phyloP scores from a whole-genome alignment of 1,140 invertebrate species.

The Cydia pomonella region DNA sequence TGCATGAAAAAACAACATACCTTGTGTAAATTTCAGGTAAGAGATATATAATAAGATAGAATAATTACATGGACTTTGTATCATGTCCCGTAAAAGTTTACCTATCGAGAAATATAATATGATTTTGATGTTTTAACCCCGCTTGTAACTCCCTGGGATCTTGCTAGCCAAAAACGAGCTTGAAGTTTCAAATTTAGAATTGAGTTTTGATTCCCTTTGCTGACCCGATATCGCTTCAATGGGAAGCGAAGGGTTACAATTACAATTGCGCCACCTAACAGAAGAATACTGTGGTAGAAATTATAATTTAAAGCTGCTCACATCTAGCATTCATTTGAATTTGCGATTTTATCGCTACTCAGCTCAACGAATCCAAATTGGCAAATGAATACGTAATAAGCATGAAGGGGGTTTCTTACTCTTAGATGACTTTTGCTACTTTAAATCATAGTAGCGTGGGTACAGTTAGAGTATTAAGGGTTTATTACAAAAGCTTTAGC shows the following conservation, averaged over 20 bases:
- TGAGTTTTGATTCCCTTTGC: no score
- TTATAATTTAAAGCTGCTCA: slow-evolving; percentile 3
- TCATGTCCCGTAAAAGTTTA: background rate
- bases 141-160: no score
- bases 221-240: no score
- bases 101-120: background rate
- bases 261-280: background rate
- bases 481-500: no score
- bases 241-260: background rate
- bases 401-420: background rate
- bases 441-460: background rate
- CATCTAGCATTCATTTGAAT: slow-evolving; percentile 11
- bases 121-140: no score
- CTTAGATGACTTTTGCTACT: slow-evolving; percentile 1
- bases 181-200: no score
- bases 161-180: no score
- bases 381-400: slow-evolving; percentile 11
- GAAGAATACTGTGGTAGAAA: background rate
- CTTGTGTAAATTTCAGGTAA: slow-evolving; percentile 50
- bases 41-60: no score
- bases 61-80: background rate
- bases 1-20: slow-evolving; percentile 47
- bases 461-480: background rate
- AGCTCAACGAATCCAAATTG: slow-evolving; percentile 6
- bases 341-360: slow-evolving; percentile 2